Conservation (phyloP, 2,113 vertebrate species). For the Sylvia atricapilla region DNA sequence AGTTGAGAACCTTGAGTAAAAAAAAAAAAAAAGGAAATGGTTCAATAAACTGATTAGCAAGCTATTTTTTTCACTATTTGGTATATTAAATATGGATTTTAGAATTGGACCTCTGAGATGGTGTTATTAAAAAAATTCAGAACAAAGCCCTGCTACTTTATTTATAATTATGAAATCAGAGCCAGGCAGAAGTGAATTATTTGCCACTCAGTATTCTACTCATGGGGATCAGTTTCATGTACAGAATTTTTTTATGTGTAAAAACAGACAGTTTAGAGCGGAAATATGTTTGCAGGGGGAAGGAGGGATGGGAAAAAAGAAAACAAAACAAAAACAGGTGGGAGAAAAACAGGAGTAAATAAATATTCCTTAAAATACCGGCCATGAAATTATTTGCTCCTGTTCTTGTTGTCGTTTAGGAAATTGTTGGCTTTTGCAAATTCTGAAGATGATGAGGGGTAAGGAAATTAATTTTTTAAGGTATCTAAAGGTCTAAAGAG, state of each 20-base stretch:
- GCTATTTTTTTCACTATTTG: neutral
- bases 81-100: neutral
- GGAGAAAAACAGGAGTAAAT: neutral
- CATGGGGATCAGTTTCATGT: neutral
- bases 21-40: neutral
- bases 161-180: neutral
- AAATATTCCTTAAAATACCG: neutral
- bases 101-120: neutral
- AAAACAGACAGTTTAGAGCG: neutral
- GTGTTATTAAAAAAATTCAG: neutral
- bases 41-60: neutral
- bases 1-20: neutral
- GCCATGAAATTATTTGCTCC: neutral
- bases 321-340: neutral
- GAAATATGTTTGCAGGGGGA: neutral
- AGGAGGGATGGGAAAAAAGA: neutral
- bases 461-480: neutral
- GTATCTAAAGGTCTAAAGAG: neutral
- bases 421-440: neutral
- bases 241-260: neutral
- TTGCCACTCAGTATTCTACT: neutral
- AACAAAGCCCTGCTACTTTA: neutral
- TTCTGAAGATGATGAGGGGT: neutral
- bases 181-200: neutral
- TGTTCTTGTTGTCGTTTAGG: neutral